Evolutionary conservation across 2,888 invertebrate species (phyloP), one percentile per base, ranked within the genome.

Genomic region (Lycia hirtaria): DNA sequence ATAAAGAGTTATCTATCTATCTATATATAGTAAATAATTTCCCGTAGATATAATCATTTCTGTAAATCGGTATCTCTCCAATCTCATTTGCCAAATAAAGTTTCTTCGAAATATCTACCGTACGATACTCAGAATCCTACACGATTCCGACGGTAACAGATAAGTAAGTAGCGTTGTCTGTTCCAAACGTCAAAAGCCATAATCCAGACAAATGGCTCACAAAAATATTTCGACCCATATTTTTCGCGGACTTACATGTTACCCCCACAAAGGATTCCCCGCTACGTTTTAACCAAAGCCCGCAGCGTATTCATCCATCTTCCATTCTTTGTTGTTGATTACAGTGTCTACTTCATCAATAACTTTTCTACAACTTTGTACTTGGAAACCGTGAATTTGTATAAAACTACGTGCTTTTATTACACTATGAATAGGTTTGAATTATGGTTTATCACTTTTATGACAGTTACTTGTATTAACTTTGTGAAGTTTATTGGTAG

Each of bases 311-410:
- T 72, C 71, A 68, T 71, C 68, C 70, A 69, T 71, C 69, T 70
- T 69, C 64, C 64, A 59, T 62, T 67, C 65, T 68, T 70, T 69
- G 65, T 69, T 69, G 65, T 61, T 68, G 68, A 68, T 69, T 69
- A 67, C 67, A 66, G 15, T 60, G 66, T 61, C 67, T 62, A 61
- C 65, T 72, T 70, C 70, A 70, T 71, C 73, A 72, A 67, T 72
- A 75, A 69, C 71, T 67, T 65, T 56, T 37, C 52, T 43, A 45
- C 45, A 58, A 67, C 55, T 60, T 56, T 50, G 53, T 53, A 59
- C 33, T 53, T 56, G 56, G 56, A 48, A 63, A 54, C 60, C 52
- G 49, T 37, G 48, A 62, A 57, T 67, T 62, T 60, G 59, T 62
- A 48, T 59, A 24, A 57, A 60, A 55, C 50, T 60, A 60, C 49